These are phyloP conservation scores for Corythoichthys intestinalis DNA, from an alignment of 2,113 vertebrate species.

Conservation along the genomic window DNA sequence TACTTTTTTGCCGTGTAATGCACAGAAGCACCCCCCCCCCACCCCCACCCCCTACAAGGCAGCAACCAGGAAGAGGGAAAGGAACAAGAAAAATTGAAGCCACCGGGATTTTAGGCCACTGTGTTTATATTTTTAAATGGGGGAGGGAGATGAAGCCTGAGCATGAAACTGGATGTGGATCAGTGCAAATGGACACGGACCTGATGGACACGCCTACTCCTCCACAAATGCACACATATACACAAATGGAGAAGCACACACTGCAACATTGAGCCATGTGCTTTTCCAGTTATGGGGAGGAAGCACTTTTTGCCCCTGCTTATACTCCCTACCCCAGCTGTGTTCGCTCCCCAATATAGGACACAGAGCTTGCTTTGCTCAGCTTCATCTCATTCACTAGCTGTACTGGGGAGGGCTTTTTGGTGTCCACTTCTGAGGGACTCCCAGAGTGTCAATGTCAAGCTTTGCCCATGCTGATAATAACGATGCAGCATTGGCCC, in stretches of 20 bases:
- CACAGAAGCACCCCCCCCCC: slow-evolving; percentile 37
- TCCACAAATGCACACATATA: neutral
- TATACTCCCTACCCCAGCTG: slow-evolving; percentile 39
- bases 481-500: slow-evolving; percentile 50
- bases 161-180: slow-evolving; percentile 40
- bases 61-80: slow-evolving; percentile 17
- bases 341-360: slow-evolving; percentile 35
- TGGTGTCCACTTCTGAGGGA: slow-evolving; percentile 57
- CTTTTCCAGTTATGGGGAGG: slow-evolving; percentile 40
- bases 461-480: slow-evolving; percentile 28
- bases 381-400: slow-evolving; percentile 33
- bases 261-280: slow-evolving; percentile 35
- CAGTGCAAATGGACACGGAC: slow-evolving; percentile 42
- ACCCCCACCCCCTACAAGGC: slow-evolving; percentile 26
- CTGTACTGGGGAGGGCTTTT: slow-evolving; percentile 43
- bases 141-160: slow-evolving; percentile 30
- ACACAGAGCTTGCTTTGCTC: slow-evolving; percentile 38
- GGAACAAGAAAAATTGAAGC: slow-evolving; percentile 13
- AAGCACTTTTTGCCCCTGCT: slow-evolving; percentile 39
- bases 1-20: slow-evolving; percentile 50
- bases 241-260: slow-evolving; percentile 11
- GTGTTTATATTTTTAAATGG: slow-evolving; percentile 30
- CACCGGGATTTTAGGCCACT: slow-evolving; percentile 25
- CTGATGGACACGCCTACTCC: slow-evolving; percentile 27
- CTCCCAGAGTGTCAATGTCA: slow-evolving; percentile 29